phyloP scores from a whole-genome alignment of 2,797 vertebrate genomes.

The Hydrophis major region DNA sequence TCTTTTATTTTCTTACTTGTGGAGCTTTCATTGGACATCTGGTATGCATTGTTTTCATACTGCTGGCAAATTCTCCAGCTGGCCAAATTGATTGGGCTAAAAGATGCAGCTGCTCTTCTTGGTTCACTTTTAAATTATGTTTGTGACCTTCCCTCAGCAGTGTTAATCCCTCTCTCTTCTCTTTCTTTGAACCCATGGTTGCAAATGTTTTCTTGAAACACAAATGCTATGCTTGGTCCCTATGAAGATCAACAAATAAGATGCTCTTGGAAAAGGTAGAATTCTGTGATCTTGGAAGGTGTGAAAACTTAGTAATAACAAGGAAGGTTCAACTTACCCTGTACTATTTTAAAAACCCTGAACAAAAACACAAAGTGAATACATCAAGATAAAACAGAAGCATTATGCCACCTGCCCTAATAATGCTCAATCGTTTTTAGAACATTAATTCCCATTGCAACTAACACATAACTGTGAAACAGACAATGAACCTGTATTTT shows the following conservation, averaged over 20 bases:
- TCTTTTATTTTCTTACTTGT: slow-evolving; percentile 55
- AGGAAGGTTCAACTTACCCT: slow-evolving; percentile 50
- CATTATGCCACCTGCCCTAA: background rate
- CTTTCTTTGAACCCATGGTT: slow-evolving; percentile 65
- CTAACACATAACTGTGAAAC: background rate
- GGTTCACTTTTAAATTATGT: slow-evolving; percentile 71
- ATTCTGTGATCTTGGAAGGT: slow-evolving; percentile 60
- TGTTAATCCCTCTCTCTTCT: slow-evolving; percentile 67
- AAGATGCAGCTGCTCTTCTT: slow-evolving; percentile 73
- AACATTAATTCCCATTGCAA: background rate
- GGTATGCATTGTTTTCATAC: slow-evolving; percentile 72
- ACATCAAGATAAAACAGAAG: background rate
- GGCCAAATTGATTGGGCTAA: slow-evolving; percentile 64
- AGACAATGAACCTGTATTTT: background rate
- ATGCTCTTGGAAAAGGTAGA: slow-evolving; percentile 63
- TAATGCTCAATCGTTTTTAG: background rate
- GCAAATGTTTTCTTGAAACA: slow-evolving; percentile 70
- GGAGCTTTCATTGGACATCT: slow-evolving; percentile 70
- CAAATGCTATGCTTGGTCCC: slow-evolving; percentile 61
- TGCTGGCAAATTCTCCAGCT: slow-evolving; percentile 71
- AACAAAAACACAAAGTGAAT: background rate
- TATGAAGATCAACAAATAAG: slow-evolving; percentile 67
- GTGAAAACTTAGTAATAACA: slow-evolving; percentile 54
- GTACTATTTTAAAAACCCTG: background rate
- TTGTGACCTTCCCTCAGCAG: slow-evolving; percentile 74